Evolutionary conservation across 1,140 invertebrate species (phyloP).

Genomic region (Magallana ariakensis): DNA sequence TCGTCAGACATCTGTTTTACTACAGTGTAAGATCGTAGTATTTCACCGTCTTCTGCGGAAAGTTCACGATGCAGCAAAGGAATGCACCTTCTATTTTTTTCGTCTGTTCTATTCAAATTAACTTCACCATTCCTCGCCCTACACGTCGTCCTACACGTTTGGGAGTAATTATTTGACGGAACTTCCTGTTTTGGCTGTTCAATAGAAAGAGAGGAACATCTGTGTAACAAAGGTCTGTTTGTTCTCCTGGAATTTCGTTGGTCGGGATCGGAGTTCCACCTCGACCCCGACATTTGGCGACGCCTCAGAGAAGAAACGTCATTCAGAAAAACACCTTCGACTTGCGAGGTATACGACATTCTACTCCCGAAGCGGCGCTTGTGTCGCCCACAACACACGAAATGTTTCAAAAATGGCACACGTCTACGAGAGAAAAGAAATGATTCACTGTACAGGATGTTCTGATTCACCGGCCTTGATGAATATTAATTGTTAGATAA

Average conservation of each 20-base stretch:
- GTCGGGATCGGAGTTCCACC: neutral
- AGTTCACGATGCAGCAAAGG: neutral
- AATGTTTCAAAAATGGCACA: slow-evolving; percentile 17
- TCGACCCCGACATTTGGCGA: neutral
- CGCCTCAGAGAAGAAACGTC: slow-evolving; percentile 24
- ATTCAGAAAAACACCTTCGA: neutral
- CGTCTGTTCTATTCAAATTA: neutral
- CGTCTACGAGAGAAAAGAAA: neutral
- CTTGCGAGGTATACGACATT: neutral
- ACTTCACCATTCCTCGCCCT: neutral
- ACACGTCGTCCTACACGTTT: neutral
- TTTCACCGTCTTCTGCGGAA: neutral
- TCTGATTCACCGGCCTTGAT: too few relatives aligned
- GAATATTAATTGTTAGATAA: too few relatives aligned
- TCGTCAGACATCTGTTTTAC: neutral
- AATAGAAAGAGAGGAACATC: neutral
- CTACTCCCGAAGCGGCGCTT: neutral
- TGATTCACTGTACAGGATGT: too few relatives aligned
- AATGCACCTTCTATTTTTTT: neutral
- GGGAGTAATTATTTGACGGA: neutral
- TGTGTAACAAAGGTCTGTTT: neutral
- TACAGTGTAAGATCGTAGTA: neutral
- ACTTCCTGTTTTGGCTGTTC: neutral
- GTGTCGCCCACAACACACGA: neutral
- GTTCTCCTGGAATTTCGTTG: neutral